Evolutionary conservation across 2,113 vertebrate species (phyloP).

Genomic region (Callipepla californica): DNA sequence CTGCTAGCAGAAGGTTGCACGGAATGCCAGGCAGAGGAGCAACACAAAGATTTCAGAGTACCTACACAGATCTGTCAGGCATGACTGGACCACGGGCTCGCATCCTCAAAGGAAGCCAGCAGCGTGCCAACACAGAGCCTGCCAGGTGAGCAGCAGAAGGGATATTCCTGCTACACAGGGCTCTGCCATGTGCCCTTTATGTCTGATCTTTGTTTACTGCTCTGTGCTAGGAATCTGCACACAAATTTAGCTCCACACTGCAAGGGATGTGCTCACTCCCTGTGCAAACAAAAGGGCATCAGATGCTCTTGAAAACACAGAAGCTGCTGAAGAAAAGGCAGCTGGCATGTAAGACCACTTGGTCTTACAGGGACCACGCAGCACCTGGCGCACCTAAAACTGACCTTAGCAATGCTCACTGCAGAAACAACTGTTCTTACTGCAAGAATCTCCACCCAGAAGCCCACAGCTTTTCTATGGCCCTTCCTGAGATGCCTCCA

Average conservation of each 20-base stretch:
- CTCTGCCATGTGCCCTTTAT: background rate
- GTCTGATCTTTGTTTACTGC: background rate
- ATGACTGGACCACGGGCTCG: background rate
- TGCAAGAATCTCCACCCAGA: background rate
- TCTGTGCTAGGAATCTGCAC: background rate
- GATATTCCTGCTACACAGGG: background rate
- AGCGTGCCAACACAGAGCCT: background rate
- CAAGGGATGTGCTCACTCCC: background rate
- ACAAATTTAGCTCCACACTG: background rate
- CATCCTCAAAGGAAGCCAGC: background rate
- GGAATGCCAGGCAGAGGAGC: constrained; percentile 28
- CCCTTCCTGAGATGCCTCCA: background rate
- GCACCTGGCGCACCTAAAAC: background rate
- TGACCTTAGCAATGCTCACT: rapidly evolving
- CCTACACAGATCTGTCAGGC: constrained; percentile 47
- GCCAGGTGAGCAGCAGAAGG: background rate
- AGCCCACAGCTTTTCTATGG: background rate
- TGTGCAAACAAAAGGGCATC: background rate
- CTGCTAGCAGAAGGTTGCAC: constrained; percentile 50
- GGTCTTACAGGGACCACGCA: background rate
- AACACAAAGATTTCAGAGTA: background rate
- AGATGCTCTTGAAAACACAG: background rate
- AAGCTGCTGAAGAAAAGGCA: background rate
- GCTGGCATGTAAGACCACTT: too few species aligned
- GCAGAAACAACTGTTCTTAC: background rate